A percentile compares a stretch with the other conserved stretches of the same genome.
These are phyloP conservation scores for Megalopta genalis DNA, from an alignment of 1,140 invertebrate genomes.

Conservation along the genomic window DNA sequence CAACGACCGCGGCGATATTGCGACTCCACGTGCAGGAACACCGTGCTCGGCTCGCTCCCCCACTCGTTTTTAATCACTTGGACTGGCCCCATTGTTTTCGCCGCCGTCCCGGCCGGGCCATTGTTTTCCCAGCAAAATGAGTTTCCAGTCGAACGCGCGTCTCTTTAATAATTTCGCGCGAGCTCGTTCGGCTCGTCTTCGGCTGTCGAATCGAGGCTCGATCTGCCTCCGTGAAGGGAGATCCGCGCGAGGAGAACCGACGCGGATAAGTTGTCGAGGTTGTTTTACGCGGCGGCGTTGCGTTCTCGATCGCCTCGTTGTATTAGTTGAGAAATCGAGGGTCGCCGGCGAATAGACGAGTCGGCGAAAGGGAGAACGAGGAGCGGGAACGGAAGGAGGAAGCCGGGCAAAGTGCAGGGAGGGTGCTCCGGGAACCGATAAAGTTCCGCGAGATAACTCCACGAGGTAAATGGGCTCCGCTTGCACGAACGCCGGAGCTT, in stretches of 20 bases:
- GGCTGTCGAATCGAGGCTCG: background rate
- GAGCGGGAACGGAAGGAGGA: background rate
- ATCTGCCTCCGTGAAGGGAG: no score
- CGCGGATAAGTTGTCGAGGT: no score
- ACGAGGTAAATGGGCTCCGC: constrained; percentile 53
- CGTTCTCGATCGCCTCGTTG: no score
- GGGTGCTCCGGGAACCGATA: constrained; percentile 43
- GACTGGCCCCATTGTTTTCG: constrained; percentile 27
- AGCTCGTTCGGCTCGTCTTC: background rate
- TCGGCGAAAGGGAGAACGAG: no score
- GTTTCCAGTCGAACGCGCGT: constrained; percentile 47
- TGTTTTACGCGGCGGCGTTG: no score
- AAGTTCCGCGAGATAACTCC: constrained; percentile 61
- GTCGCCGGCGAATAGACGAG: no score
- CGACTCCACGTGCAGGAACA: background rate
- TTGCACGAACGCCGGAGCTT: constrained; percentile 42
- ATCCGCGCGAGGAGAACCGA: no score
- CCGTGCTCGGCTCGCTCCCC: background rate
- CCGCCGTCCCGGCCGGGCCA: constrained; percentile 27
- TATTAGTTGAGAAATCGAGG: no score
- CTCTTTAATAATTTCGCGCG: constrained; percentile 41
- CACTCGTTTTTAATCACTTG: constrained; percentile 36
- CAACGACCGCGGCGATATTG: no score
- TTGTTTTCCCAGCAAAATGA: constrained; percentile 50
- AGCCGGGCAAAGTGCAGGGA: constrained; percentile 48